phyloP scores from a whole-genome alignment of 2,797 vertebrate species.

The Notolabrus celidotus region DNA sequence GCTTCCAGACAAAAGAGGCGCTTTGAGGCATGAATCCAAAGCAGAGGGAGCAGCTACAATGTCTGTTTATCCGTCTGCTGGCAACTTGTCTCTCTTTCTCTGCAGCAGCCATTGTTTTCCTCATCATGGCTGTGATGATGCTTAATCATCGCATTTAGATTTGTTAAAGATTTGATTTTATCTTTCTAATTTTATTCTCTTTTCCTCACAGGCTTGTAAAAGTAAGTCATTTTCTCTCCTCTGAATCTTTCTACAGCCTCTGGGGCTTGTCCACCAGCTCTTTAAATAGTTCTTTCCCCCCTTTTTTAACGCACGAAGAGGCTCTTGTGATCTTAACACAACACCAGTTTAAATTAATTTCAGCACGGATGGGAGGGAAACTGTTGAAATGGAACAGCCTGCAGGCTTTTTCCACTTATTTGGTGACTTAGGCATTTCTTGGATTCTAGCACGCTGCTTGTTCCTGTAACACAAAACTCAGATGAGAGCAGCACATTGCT shows the following conservation, averaged over 20 bases:
- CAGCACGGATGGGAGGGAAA: constrained; percentile 69
- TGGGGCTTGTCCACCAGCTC: constrained; percentile 66
- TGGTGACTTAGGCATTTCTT: constrained; percentile 82
- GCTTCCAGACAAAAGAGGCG: constrained; percentile 81
- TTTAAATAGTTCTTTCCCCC: constrained; percentile 65
- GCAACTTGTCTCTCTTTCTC: constrained; percentile 50
- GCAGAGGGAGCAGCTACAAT: constrained; percentile 68
- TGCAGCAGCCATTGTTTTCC: constrained; percentile 59
- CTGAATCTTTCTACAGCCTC: constrained; percentile 59
- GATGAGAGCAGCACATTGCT: constrained; percentile 80
- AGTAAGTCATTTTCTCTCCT: constrained; percentile 64
- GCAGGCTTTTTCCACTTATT: constrained; percentile 79
- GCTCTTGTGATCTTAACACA: constrained; percentile 81
- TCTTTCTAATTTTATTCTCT: constrained; percentile 41
- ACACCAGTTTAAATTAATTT: constrained; percentile 83
- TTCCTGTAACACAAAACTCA: constrained; percentile 81
- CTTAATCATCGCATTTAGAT: constrained; percentile 58
- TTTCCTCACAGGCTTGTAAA: constrained; percentile 59
- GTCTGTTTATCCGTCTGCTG: constrained; percentile 74
- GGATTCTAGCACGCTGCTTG: constrained; percentile 72
- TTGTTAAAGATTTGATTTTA: constrained; percentile 56
- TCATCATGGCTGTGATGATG: constrained; percentile 34
- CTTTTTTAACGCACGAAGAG: constrained; percentile 54
- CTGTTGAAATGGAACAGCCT: constrained; percentile 79
- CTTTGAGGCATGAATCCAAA: constrained; percentile 80